Conservation (phyloP, 2,113 vertebrate genomes). For the Peucedramus taeniatus region DNA sequence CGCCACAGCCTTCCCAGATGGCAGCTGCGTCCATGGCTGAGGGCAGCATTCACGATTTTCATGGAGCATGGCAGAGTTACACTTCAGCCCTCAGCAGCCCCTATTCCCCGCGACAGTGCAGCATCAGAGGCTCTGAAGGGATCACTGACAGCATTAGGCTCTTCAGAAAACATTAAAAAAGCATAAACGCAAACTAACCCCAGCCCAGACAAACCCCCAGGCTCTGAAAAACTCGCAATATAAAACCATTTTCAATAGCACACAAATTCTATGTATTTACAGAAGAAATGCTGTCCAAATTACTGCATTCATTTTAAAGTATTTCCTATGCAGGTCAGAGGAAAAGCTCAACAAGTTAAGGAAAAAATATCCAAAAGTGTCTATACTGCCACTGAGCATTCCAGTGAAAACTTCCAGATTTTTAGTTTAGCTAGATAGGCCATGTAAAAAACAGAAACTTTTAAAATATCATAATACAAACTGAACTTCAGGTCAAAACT, state of each 20-base stretch:
- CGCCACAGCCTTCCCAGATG: too few relatives aligned
- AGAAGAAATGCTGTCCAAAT: background rate
- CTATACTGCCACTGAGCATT: background rate
- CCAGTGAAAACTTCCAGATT: background rate
- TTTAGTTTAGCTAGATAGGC: background rate
- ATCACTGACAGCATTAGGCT: background rate
- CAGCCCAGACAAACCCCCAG: background rate
- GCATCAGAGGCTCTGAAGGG: background rate
- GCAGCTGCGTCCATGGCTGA: background rate
- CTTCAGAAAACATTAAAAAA: background rate
- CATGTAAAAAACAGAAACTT: background rate
- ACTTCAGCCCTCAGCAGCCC: background rate
- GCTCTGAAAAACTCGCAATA: background rate
- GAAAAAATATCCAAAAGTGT: rapidly evolving
- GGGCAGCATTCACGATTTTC: rapidly evolving
- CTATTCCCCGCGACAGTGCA: rapidly evolving
- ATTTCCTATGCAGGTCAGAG: background rate
- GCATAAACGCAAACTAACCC: background rate
- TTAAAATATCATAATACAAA: background rate
- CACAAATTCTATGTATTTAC: background rate
- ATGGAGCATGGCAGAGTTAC: rapidly evolving
- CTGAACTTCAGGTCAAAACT: background rate
- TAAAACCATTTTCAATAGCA: background rate
- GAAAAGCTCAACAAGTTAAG: background rate
- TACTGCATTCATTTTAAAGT: rapidly evolving